Evolutionary conservation across 1,140 invertebrate species (phyloP).

Genomic region (Metopolophium dirhodum): DNA sequence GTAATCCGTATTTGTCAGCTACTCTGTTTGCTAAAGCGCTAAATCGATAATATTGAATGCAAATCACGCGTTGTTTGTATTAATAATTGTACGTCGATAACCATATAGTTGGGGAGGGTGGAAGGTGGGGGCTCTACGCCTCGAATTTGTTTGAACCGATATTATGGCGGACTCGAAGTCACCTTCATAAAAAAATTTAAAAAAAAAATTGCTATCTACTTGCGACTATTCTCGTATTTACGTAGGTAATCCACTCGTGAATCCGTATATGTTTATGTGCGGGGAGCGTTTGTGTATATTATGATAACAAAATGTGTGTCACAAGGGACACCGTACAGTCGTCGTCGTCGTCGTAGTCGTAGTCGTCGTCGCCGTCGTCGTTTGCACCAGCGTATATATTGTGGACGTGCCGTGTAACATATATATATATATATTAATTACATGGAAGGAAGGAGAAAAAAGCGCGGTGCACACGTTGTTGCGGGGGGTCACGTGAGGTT

Average conservation of each 20-base stretch:
- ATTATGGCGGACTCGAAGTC: no score
- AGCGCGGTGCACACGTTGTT: slow-evolving; percentile 48
- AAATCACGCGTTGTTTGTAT: no score
- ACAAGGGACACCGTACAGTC: slow-evolving; percentile 12
- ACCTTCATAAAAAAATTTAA: no score
- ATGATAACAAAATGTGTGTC: slow-evolving; percentile 40
- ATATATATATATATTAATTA: slow-evolving; percentile 40
- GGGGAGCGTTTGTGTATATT: neutral
- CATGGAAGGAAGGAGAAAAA: slow-evolving; percentile 28
- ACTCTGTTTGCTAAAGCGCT: no score
- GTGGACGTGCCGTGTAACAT: slow-evolving; percentile 40
- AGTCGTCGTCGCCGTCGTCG: neutral
- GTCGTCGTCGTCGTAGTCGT: neutral
- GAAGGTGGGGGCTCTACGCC: no score
- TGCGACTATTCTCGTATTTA: neutral
- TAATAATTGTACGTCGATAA: no score
- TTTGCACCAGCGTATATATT: neutral
- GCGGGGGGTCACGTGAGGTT: slow-evolving; percentile 55
- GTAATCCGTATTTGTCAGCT: no score
- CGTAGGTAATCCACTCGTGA: neutral
- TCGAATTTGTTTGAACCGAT: no score
- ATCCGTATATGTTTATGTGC: neutral
- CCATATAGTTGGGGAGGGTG: no score
- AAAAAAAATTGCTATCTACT: neutral
- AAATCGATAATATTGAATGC: no score